phyloP scores from a whole-genome alignment of 2,797 vertebrate genomes.

The Pipistrellus pygmaeus region DNA sequence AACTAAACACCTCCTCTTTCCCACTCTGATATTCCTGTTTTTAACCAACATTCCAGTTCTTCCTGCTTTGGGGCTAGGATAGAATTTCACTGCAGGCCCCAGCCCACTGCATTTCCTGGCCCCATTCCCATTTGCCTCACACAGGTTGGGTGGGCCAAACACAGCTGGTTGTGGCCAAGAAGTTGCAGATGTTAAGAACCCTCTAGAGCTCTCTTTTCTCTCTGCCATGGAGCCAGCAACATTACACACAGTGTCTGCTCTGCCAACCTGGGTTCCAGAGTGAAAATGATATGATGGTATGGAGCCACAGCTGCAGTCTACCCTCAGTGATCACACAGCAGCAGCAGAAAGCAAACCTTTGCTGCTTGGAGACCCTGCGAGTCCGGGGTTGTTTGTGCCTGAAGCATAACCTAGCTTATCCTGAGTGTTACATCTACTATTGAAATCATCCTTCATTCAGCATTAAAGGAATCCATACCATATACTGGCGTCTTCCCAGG shows the following conservation, averaged over 20 bases:
- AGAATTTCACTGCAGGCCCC: not conserved
- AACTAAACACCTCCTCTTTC: not conserved
- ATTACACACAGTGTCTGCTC: constrained; percentile 24
- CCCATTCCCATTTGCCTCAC: not conserved
- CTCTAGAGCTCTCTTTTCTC: constrained; percentile 19
- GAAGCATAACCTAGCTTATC: not conserved
- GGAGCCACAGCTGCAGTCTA: not conserved
- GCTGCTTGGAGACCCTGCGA: not conserved
- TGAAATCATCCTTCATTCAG: constrained; percentile 45
- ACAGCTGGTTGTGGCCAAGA: not conserved
- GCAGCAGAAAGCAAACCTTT: not conserved
- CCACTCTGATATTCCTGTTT: constrained; percentile 4
- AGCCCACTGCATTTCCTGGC: not conserved
- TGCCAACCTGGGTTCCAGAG: not conserved
- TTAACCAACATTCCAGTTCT: constrained; percentile 9
- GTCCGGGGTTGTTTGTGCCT: not conserved
- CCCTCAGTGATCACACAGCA: not conserved
- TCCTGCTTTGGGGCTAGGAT: not conserved
- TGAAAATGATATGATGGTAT: not conserved
- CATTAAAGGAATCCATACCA: constrained; percentile 88
- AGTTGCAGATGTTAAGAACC: not conserved
- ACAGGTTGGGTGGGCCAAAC: not conserved
- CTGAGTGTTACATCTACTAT: not conserved
- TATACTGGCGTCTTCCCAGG: constrained; percentile 99
- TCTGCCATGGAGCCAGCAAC: not conserved